A percentile compares a stretch with the other conserved stretches of the same genome.
Conservation (phyloP, 2,888 invertebrate genomes). For the Pristionchus entomophagus region DNA sequence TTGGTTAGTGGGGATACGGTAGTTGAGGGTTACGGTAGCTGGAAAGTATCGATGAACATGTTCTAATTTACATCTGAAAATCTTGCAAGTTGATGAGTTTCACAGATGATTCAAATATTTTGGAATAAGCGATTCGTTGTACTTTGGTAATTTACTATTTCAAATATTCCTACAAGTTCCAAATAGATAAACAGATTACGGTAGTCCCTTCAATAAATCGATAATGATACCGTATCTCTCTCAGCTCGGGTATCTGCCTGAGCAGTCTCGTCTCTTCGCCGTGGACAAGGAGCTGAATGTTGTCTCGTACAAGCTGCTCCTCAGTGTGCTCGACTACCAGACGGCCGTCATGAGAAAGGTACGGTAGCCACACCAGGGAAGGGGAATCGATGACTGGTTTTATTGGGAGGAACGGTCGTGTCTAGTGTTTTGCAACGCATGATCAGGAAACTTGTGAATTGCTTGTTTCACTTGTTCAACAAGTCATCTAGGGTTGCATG, state of each 20-base stretch:
- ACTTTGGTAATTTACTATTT: no score
- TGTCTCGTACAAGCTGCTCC: conserved; percentile 87
- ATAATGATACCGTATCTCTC: conserved; percentile 50
- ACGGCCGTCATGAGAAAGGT: conserved; percentile 94
- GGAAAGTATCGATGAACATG: no score
- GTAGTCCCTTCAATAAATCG: not conserved
- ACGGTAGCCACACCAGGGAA: not conserved
- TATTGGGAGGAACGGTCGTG: no score
- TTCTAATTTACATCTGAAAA: no score
- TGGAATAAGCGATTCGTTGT: no score
- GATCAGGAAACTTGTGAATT: no score
- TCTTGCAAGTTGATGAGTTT: not conserved
- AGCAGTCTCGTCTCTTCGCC: conserved; percentile 92
- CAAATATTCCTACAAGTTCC: no score
- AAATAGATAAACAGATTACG: no score
- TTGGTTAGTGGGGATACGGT: conserved; percentile 84
- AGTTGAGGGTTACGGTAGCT: not conserved
- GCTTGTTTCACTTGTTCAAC: no score
- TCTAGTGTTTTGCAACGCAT: no score
- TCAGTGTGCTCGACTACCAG: conserved; percentile 97
- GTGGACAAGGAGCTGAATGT: conserved; percentile 98
- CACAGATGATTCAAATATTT: not conserved
- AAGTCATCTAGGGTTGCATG: no score
- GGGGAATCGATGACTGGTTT: no score
- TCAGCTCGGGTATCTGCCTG: conserved; percentile 73